A percentile compares a stretch with the other conserved stretches of the same genome.
These are phyloP conservation scores for Numida meleagris DNA, from an alignment of 2,113 vertebrate species.

Conservation along the genomic window DNA sequence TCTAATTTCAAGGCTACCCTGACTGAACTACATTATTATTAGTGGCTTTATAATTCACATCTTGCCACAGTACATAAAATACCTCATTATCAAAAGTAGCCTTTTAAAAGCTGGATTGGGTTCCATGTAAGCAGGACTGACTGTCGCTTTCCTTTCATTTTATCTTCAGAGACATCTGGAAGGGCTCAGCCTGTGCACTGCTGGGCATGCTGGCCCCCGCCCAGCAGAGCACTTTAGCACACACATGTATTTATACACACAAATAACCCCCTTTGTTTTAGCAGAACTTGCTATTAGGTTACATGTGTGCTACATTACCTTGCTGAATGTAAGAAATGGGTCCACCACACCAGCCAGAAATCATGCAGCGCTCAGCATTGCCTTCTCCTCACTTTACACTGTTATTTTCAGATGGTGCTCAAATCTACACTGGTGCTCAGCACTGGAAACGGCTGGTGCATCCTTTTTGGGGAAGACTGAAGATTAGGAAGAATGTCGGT, in stretches of 20 bases:
- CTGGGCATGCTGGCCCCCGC: neutral
- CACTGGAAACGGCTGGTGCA: neutral
- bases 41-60: slow-evolving; percentile 23
- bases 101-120: slow-evolving; percentile 6
- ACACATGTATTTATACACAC: neutral
- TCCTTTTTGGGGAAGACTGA: neutral
- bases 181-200: neutral
- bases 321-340: neutral
- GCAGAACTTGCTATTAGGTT: neutral
- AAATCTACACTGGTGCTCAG: neutral
- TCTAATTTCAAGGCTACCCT: slow-evolving; percentile 63
- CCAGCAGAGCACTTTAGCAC: neutral
- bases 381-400: fast-evolving
- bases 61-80: slow-evolving; percentile 39
- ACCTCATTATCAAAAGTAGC: slow-evolving; percentile 26
- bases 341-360: fast-evolving
- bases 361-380: neutral
- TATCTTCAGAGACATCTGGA: neutral
- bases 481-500: fast-evolving
- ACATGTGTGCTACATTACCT: neutral
- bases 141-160: neutral
- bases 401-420: neutral
- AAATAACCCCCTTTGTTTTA: neutral
- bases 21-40: slow-evolving; percentile 49
- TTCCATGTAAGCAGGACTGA: neutral